phyloP scores from a whole-genome alignment of 2,113 vertebrate species.

The Leuciscus idus region DNA sequence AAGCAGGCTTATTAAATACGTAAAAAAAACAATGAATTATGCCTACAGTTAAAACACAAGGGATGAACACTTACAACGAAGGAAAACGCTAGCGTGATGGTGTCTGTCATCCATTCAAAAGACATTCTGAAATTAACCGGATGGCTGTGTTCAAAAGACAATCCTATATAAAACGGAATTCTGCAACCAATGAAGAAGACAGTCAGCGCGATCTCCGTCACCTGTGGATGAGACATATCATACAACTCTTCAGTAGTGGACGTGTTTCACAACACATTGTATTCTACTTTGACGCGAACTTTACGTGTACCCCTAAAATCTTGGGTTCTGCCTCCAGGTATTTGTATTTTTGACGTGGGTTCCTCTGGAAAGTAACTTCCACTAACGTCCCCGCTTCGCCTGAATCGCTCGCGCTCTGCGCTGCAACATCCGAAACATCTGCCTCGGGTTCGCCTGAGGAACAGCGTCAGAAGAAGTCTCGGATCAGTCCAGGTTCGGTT shows the following conservation, averaged over 20 bases:
- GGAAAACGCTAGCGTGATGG: constrained; percentile 30
- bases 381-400: constrained; percentile 62
- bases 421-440: neutral
- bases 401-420: neutral
- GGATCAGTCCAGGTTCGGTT: neutral
- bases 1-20: too few relatives aligned
- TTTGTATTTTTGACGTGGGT: constrained; percentile 63
- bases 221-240: constrained; percentile 53
- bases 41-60: neutral
- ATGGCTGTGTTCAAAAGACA: accelerated
- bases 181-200: constrained; percentile 47
- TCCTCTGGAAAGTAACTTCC: constrained; percentile 69
- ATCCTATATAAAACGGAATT: neutral
- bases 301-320: constrained; percentile 70
- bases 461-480: neutral
- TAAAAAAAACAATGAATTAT: too few relatives aligned
- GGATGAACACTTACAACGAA: constrained; percentile 62
- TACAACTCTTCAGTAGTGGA: neutral
- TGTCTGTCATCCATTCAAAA: accelerated
- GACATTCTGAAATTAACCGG: too few relatives aligned
- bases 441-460: constrained; percentile 22
- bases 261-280: neutral
- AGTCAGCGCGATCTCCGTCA: constrained; percentile 71
- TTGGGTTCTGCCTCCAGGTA: constrained; percentile 76
- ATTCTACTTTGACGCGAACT: neutral